A percentile compares a stretch with the other conserved stretches of the same genome.
Evolutionary conservation across 1,140 invertebrate species (phyloP).

Genomic region (Bombus difficillimus): DNA sequence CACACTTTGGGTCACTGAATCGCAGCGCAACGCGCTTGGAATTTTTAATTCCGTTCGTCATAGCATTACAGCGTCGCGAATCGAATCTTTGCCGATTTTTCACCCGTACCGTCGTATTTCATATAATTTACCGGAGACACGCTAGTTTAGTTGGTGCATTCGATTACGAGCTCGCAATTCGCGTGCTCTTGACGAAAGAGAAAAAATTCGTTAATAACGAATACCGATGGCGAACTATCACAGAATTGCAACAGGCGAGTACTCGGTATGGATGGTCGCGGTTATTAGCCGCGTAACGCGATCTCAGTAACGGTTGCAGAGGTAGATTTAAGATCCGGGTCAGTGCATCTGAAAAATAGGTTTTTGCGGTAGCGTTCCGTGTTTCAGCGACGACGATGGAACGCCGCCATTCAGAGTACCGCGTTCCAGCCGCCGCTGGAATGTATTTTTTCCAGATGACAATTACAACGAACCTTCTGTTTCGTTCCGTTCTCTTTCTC

Average conservation of each 20-base stretch:
- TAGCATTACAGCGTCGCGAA: neutral
- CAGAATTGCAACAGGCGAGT: neutral
- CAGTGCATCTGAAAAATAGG: conserved; percentile 29
- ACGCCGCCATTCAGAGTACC: neutral
- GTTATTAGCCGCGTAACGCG: neutral
- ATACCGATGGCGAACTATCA: neutral
- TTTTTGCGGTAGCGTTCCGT: neutral
- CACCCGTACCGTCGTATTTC: no score
- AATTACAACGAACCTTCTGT: conserved; percentile 37
- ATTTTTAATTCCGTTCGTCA: neutral
- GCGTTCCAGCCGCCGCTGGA: neutral
- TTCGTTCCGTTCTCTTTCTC: neutral
- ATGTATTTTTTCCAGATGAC: conserved; percentile 40
- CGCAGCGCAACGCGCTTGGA: no score
- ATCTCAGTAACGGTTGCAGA: neutral
- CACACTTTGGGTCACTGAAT: no score
- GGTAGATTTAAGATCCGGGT: conserved; percentile 29
- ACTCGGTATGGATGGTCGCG: no score
- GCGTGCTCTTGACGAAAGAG: neutral
- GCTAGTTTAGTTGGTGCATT: neutral
- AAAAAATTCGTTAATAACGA: neutral
- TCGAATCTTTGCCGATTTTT: conserved; percentile 8
- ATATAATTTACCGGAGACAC: neutral
- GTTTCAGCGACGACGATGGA: neutral
- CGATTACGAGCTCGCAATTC: neutral